phyloP scores from a whole-genome alignment of 2,888 invertebrate species.

The Coleophora deauratella region DNA sequence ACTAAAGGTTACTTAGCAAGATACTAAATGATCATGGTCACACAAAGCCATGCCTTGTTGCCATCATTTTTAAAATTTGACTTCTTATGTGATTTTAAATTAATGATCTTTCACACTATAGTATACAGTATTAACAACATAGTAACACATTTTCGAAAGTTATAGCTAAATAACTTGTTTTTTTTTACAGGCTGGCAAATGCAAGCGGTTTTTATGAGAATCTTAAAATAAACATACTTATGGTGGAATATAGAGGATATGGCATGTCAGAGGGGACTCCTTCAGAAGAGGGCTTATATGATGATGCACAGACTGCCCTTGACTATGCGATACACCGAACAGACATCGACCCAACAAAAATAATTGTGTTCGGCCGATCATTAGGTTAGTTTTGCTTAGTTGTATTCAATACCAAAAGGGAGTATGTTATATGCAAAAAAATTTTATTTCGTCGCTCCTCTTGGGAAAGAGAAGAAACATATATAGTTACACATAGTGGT shows the following conservation, averaged over 20 bases:
- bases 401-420: not conserved
- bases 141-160: no score
- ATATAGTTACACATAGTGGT: not conserved
- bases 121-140: no score
- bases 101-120: no score
- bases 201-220: constrained; percentile 89
- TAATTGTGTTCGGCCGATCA: constrained; percentile 93
- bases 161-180: constrained; percentile 2
- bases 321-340: constrained; percentile 86
- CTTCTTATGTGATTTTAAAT: no score
- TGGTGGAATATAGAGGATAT: constrained; percentile 97
- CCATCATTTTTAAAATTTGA: no score
- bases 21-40: no score
- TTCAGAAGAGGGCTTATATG: constrained; percentile 88
- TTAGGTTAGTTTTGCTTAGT: constrained; percentile 70
- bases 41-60: no score
- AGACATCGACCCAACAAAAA: constrained; percentile 88
- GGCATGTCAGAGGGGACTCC: constrained; percentile 93
- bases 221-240: constrained; percentile 87
- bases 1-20: no score
- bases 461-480: not conserved
- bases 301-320: constrained; percentile 90
- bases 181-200: constrained; percentile 81
- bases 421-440: not conserved
- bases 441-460: not conserved